phyloP scores from a whole-genome alignment of 2,113 vertebrate species.

The Turdus rufiventris region DNA sequence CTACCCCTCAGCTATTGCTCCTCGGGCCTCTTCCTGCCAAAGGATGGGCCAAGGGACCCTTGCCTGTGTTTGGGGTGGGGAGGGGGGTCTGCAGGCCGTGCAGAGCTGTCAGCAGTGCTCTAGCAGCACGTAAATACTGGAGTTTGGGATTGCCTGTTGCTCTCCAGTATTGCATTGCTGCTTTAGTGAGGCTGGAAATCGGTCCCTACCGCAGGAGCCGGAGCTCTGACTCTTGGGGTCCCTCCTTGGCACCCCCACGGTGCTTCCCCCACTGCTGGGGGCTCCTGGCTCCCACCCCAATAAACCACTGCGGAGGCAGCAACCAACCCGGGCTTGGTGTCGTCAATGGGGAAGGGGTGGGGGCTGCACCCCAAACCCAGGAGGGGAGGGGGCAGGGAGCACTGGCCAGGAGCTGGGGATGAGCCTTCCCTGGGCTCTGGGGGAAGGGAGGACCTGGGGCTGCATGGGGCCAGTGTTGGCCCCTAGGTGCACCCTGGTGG shows the following conservation, averaged over 20 bases:
- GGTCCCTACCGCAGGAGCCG: background rate
- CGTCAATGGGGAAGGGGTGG: background rate
- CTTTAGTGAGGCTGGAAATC: slow-evolving; percentile 74
- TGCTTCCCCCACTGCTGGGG: background rate
- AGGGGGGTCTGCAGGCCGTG: background rate
- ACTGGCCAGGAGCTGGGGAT: accelerated
- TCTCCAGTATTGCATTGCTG: slow-evolving; percentile 84
- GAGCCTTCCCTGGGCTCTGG: background rate
- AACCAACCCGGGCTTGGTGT: background rate
- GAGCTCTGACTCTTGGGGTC: background rate
- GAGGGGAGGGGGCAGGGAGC: background rate
- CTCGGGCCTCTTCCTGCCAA: background rate
- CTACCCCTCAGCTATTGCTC: background rate
- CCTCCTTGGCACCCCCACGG: background rate
- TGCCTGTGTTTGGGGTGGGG: background rate
- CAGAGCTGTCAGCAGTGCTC: slow-evolving; percentile 64
- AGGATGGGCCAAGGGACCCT: background rate
- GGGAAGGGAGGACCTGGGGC: too few relatives aligned
- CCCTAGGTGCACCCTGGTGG: background rate
- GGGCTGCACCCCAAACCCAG: background rate
- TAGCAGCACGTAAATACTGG: slow-evolving; percentile 86
- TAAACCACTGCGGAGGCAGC: slow-evolving; percentile 58
- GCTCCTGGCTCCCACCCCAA: background rate
- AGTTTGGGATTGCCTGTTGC: slow-evolving; percentile 66
- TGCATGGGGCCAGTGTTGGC: accelerated